A percentile compares a stretch with the other conserved stretches of the same genome.
phyloP scores from a whole-genome alignment of 2,797 vertebrate genomes.

The Hafferia zeledoni region DNA sequence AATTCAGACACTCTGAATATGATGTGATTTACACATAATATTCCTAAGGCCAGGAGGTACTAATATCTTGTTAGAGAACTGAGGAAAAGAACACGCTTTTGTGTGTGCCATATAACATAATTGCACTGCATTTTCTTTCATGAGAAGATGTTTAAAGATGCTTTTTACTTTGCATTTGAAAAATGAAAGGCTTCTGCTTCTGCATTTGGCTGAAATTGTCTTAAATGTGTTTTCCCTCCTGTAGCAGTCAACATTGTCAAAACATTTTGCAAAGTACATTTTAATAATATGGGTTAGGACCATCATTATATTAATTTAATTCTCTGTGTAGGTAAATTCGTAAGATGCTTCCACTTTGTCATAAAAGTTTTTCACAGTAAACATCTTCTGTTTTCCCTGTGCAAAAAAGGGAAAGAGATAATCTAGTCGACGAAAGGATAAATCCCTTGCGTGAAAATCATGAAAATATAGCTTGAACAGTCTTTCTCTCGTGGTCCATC shows the following conservation, averaged over 20 bases:
- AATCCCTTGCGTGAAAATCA: neutral
- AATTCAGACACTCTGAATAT: conserved; percentile 54
- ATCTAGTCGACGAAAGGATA: neutral
- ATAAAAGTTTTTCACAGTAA: conserved; percentile 47
- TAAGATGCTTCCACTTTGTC: conserved; percentile 55
- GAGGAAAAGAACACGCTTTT: conserved; percentile 41
- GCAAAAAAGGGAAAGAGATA: neutral
- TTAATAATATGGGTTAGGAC: conserved; percentile 58
- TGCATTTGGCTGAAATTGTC: conserved; percentile 67
- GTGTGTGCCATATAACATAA: conserved; percentile 19
- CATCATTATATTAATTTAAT: conserved; percentile 63
- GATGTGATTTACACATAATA: conserved; percentile 55
- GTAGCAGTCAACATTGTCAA: conserved; percentile 57
- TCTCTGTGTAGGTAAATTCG: conserved; percentile 45
- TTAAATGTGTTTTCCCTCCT: conserved; percentile 54
- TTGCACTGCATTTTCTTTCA: conserved; percentile 56
- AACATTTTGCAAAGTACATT: conserved; percentile 46
- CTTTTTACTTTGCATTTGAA: conserved; percentile 54
- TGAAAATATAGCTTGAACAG: conserved; percentile 26
- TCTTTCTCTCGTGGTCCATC: conserved; percentile 13
- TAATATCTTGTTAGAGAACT: conserved; percentile 62
- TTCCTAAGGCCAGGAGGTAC: conserved; percentile 60
- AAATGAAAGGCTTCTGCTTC: conserved; percentile 50
- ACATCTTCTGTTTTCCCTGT: conserved; percentile 18
- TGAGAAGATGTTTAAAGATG: conserved; percentile 55